Evolutionary conservation across 2,113 vertebrate genomes (phyloP), one percentile per base, ranked within the genome.

Genomic region (Pseudolaguvia tuberculata): DNA sequence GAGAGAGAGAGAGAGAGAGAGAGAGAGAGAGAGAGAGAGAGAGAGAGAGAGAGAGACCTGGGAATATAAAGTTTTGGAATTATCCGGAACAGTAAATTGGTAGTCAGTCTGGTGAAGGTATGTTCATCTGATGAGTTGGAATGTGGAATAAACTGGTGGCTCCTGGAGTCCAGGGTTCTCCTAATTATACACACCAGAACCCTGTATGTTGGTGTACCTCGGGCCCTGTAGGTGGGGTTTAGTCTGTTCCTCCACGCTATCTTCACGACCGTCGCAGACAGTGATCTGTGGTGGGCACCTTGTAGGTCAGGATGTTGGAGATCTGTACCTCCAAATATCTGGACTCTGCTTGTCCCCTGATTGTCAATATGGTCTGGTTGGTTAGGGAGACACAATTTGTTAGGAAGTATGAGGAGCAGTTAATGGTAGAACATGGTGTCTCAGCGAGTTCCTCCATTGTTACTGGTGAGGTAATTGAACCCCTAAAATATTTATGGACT

Each of bases 401-500:
- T 11, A 35, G 20, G 20, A 20, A n/a, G n/a, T 61, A 20, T 20
- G 29, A 20, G 27, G 18, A 61, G 8, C 61, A 42, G 12, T 15
- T 13, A 21, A 10, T 42, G 2, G 23, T 21, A n/a, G 61, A 23
- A 3, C n/a, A 8, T 2, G 1, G 20, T 2, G 35, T 25, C 61
- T 65, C n/a, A 3, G 2, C 18, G 15, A 48, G 15, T 15, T 50
- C n/a, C 6, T 58, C 31, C n/a, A 47, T 75, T 67, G 57, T 74
- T 69, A 39, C 48, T 31, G 10, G 18, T 50, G 42, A 55, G 72
- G 14, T 56, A 42, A 39, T 59, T 65, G 47, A 27, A 13, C 42
- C 68, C 53, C 21, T 81, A 15, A 81, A 81, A 78, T 81, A 81
- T 81, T 81, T 14, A 81, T 55, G 47, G 12, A 0, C 23, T 42